Evolutionary conservation across 2,888 invertebrate genomes (phyloP).

Genomic region (Ochropleura leucogaster): DNA sequence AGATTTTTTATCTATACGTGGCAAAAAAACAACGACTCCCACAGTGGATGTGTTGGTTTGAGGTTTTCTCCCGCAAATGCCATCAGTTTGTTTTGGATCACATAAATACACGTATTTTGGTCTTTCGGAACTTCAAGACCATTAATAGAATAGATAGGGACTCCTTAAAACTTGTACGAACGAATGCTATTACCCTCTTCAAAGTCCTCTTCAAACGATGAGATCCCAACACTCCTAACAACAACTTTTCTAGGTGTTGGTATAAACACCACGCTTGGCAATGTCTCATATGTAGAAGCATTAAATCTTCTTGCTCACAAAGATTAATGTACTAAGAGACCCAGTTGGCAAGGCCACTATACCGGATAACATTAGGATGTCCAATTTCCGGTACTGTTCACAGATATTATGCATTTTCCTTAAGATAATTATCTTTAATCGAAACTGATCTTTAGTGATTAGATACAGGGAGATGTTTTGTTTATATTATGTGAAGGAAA

Average conservation of each 20-base stretch:
- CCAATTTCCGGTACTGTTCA: conserved; percentile 45
- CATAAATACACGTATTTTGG: too few relatives aligned
- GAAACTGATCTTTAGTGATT: not conserved
- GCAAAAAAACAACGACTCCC: too few relatives aligned
- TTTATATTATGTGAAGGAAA: not conserved
- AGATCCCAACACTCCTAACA: not conserved
- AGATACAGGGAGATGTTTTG: not conserved
- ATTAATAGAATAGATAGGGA: not conserved
- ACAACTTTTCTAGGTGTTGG: conserved; percentile 14
- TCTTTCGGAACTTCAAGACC: too few relatives aligned
- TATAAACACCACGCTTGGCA: conserved; percentile 16
- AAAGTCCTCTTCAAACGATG: not conserved
- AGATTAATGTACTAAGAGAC: conserved; percentile 43
- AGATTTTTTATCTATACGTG: too few relatives aligned
- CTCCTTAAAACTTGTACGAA: not conserved
- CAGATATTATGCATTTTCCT: conserved; percentile 31
- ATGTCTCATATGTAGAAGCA: conserved; percentile 23
- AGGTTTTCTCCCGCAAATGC: too few relatives aligned
- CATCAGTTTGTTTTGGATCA: too few relatives aligned
- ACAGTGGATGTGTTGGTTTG: too few relatives aligned
- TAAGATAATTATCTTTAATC: not conserved
- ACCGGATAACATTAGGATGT: conserved; percentile 51
- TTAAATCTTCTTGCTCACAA: conserved; percentile 36
- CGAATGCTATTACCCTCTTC: not conserved
- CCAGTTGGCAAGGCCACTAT: conserved; percentile 47